Evolutionary conservation across 2,888 invertebrate genomes (phyloP).

Genomic region (Ormyrus nitidulus): DNA sequence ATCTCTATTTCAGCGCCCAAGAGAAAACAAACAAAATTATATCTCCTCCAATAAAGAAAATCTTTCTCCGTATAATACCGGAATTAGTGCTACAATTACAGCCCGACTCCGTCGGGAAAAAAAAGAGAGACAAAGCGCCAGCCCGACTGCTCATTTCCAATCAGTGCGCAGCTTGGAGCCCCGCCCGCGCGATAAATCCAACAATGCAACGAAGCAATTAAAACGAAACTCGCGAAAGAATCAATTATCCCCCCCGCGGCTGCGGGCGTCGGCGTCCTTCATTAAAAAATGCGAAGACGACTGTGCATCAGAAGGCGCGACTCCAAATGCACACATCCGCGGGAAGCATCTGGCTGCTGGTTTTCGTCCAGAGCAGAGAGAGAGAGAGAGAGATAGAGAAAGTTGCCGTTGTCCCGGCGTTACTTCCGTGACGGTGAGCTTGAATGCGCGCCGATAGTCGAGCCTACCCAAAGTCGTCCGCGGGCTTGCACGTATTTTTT

Average conservation of each 20-base stretch:
- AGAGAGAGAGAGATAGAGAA: conserved; percentile 5
- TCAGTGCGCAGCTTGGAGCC: neutral
- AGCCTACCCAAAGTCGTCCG: conserved; percentile 74
- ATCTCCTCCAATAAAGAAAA: too few species aligned
- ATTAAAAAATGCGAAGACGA: conserved; percentile 37
- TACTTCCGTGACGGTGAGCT: conserved; percentile 76
- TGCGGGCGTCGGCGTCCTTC: conserved; percentile 1
- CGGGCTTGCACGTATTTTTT: conserved; percentile 60
- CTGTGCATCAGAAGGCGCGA: conserved; percentile 1
- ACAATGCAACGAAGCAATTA: conserved; percentile 26
- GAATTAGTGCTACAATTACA: too few species aligned
- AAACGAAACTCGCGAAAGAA: conserved; percentile 10
- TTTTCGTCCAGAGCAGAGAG: conserved; percentile 11
- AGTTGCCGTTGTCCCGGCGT: conserved; percentile 73
- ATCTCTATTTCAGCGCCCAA: too few species aligned
- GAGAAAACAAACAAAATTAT: too few species aligned
- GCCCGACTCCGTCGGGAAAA: too few species aligned
- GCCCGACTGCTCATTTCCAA: too few species aligned
- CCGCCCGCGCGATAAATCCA: neutral
- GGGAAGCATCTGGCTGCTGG: conserved; percentile 32
- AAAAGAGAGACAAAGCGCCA: too few species aligned
- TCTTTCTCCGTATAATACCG: too few species aligned
- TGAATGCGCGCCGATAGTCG: conserved; percentile 75
- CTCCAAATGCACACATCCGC: neutral
- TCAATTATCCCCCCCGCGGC: conserved; percentile 9